Evolutionary conservation across 2,888 invertebrate genomes (phyloP).

Genomic region (Dicyrtoma fusca): DNA sequence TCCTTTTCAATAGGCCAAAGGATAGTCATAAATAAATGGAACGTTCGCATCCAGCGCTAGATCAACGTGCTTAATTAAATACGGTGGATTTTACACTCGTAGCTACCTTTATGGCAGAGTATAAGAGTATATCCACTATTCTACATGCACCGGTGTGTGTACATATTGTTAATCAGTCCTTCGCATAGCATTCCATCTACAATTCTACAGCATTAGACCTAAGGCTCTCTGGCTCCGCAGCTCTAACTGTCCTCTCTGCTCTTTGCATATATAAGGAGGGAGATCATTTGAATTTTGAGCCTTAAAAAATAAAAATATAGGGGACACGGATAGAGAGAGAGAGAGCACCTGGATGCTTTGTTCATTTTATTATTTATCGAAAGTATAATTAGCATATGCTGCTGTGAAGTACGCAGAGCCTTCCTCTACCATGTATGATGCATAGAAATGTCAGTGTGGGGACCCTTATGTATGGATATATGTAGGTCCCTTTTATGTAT

Average conservation of each 20-base stretch:
- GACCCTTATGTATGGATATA: too few species aligned
- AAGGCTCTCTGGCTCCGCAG: not conserved
- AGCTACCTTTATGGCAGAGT: too few species aligned
- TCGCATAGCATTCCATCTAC: not conserved
- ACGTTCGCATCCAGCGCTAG: not conserved
- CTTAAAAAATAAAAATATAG: conserved; percentile 19
- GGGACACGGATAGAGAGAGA: conserved; percentile 11
- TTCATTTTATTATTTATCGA: conserved; percentile 33
- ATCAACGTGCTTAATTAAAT: conserved; percentile 2
- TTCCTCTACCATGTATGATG: conserved; percentile 1
- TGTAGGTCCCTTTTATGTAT: too few species aligned
- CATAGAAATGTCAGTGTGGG: too few species aligned
- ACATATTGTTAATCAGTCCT: not conserved
- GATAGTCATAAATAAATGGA: conserved; percentile 28
- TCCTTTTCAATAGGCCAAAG: conserved; percentile 26
- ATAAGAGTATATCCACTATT: too few species aligned
- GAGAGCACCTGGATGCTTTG: conserved; percentile 33
- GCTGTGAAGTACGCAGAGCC: not conserved
- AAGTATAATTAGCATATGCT: conserved; percentile 33
- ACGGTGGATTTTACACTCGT: not conserved
- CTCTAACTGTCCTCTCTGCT: conserved; percentile 5
- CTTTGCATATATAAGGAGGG: conserved; percentile 9
- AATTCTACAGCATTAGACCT: not conserved
- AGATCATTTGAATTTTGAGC: conserved; percentile 31
- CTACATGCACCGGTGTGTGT: too few species aligned